Base-by-base conservation (phyloP, 2,113 vertebrate species). In the Epinephelus lanceolatus region DNA sequence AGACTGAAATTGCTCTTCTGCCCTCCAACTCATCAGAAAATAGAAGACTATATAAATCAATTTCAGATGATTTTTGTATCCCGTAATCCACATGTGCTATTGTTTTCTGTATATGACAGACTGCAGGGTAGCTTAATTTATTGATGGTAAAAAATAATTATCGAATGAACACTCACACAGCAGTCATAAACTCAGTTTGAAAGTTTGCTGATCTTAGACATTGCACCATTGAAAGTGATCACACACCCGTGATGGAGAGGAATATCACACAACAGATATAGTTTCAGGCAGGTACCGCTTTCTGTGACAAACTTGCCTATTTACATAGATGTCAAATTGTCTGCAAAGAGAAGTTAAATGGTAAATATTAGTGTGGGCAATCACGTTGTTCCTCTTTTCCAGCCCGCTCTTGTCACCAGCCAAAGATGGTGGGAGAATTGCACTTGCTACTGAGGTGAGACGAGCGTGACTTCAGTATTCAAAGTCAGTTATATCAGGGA, bases 311-410 rank as follows among this genome's bases (percentile, higher is more conserved):
- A 66, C 23, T 9, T 18, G 40, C 18, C 25, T 59, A 21, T 71
- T 78, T 55, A 30, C 25, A 25, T 42, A 49, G 15, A 52, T 5
- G 1, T 51, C 57, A 71, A 47, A 10, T 13, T 51, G 56, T 3
- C 2, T 0, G 1, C 18, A 69, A 65, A 76, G 25, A 56, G 73
- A 66, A 33, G 42, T 69, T 60, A 25, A 40, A 52, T 8, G 27
- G 47, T 33, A 57, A 55, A 47, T 51, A 4, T 52, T 17, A 71
- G 62, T 72, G 61, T 14, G n/a, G 37, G 2, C 2, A 12, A 52
- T 66, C 17, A 12, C 19, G 6, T 23, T 57, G 51, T 71, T 75
- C 70, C 82, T 53, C 45, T 85, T 78, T 56, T 33, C 45, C 47
- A 11, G 9, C n/a, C 23, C 33, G n/a, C 17, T 57, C 4, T 40